Evolutionary conservation across 2,797 vertebrate species (phyloP).

Genomic region (Anableps anableps): DNA sequence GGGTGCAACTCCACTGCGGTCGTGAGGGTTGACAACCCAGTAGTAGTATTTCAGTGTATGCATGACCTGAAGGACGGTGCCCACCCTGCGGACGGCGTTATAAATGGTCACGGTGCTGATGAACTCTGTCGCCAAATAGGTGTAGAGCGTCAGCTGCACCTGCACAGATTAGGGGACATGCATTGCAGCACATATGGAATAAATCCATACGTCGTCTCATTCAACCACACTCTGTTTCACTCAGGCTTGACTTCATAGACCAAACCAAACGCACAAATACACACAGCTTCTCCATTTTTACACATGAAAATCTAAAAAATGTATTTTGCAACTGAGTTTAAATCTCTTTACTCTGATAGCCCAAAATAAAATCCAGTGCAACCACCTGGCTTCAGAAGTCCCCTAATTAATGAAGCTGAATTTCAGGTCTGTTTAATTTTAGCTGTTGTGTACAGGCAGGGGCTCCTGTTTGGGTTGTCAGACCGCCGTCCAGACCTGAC

Average conservation of each 20-base stretch:
- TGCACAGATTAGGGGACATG: constrained; percentile 57
- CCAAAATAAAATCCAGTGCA: background rate
- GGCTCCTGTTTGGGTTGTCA: background rate
- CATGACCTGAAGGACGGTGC: constrained; percentile 95
- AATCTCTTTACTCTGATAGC: background rate
- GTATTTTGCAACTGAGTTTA: background rate
- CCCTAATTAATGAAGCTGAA: background rate
- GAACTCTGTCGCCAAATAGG: constrained; percentile 96
- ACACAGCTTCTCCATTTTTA: no score
- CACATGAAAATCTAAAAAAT: background rate
- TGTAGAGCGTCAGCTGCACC: constrained; percentile 94
- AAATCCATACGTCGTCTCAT: background rate
- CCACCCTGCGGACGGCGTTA: constrained; percentile 93
- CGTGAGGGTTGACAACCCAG: constrained; percentile 94
- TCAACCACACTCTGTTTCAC: background rate
- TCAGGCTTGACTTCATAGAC: background rate
- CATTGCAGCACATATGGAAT: background rate
- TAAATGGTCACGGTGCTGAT: constrained; percentile 96
- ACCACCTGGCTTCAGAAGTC: background rate
- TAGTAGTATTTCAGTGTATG: constrained; percentile 98
- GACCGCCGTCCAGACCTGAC: no score
- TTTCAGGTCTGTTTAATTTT: background rate
- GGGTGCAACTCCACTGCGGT: constrained; percentile 93
- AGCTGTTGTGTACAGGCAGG: background rate
- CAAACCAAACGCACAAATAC: background rate